A percentile compares a stretch with the other conserved stretches of the same genome.
Evolutionary conservation across 1,140 invertebrate genomes (phyloP).

Genomic region (Saccostrea echinata): DNA sequence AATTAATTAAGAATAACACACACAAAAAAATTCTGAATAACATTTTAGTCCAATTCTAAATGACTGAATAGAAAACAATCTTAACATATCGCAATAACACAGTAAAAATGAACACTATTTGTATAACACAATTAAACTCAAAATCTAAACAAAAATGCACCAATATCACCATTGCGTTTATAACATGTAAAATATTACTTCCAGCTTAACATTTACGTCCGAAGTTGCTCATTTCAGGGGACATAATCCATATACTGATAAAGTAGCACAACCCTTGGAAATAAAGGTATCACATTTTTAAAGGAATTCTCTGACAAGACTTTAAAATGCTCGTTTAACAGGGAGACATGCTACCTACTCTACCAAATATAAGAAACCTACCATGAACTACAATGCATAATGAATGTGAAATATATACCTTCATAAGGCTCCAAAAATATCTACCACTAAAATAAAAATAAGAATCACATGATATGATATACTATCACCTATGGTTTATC

Average conservation of each 20-base stretch:
- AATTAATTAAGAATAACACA: neutral
- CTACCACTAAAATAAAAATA: neutral
- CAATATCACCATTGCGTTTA: slow-evolving; percentile 18
- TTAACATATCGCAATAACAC: neutral
- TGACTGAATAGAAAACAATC: neutral
- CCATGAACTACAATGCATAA: neutral
- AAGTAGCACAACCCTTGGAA: slow-evolving; percentile 9
- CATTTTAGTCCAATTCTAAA: neutral
- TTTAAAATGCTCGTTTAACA: slow-evolving; percentile 19
- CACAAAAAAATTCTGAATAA: neutral
- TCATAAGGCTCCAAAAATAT: neutral
- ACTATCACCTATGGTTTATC: neutral
- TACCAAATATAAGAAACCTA: neutral
- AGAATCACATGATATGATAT: neutral
- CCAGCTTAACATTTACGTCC: neutral
- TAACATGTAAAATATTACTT: neutral
- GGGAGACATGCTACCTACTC: neutral
- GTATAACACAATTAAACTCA: neutral
- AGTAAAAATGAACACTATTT: slow-evolving; percentile 5
- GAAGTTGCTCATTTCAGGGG: neutral
- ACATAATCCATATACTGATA: neutral
- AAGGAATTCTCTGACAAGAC: slow-evolving; percentile 7
- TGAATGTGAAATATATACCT: neutral
- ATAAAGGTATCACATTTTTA: neutral
- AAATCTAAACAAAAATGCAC: slow-evolving; percentile 17